A percentile compares a stretch with the other conserved stretches of the same genome.
phyloP scores from a whole-genome alignment of 2,113 vertebrate genomes.

The Gallinago paraguaiae region DNA sequence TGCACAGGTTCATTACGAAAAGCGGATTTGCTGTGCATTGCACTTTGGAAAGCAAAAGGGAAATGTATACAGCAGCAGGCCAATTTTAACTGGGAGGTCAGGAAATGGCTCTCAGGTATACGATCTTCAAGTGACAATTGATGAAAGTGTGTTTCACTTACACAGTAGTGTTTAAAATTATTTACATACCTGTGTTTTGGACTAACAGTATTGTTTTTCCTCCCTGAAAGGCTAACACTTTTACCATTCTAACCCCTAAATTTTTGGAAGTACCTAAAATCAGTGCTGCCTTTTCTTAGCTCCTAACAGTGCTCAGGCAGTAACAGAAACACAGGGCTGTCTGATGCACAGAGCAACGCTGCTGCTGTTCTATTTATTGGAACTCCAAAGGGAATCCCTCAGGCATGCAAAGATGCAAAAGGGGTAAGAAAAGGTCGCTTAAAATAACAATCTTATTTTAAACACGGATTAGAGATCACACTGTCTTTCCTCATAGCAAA shows the following conservation, averaged over 20 bases:
- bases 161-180: not conserved
- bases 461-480: not conserved
- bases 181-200: not conserved
- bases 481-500: not conserved
- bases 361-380: not conserved
- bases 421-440: not conserved
- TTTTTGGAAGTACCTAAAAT: not conserved
- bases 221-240: not conserved
- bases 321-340: not conserved
- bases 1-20: not conserved
- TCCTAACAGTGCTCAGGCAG: not conserved
- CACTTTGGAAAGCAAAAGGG: not conserved
- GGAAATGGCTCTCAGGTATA: not conserved
- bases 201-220: not conserved
- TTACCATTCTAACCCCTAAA: not conserved
- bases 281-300: not conserved
- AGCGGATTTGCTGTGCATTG: not conserved
- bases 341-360: not conserved
- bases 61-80: not conserved
- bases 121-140: not conserved
- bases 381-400: conserved; percentile 63
- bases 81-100: not conserved
- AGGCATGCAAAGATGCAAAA: conserved; percentile 14
- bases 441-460: conserved; percentile 64
- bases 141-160: not conserved